phyloP scores from a whole-genome alignment of 2,797 vertebrate species.

The Prunella strophiata region DNA sequence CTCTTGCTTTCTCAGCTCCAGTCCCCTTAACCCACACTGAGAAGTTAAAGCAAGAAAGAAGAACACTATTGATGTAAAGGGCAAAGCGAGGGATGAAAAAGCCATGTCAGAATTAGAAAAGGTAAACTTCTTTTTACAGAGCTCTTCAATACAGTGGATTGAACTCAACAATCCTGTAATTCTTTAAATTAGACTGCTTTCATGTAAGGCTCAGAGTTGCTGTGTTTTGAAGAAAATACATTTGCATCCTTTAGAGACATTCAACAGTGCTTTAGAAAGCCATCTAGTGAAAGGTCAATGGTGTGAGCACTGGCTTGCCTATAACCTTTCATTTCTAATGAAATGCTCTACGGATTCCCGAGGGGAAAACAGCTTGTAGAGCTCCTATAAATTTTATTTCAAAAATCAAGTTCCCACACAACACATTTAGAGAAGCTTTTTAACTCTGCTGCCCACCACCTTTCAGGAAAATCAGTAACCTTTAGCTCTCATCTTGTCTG shows the following conservation, averaged over 20 bases:
- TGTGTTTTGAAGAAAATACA: conserved; percentile 19
- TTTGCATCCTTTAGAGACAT: conserved; percentile 27
- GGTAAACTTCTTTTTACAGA: not conserved
- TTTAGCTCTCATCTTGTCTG: not conserved
- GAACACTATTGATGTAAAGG: conserved; percentile 21
- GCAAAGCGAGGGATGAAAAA: conserved; percentile 5
- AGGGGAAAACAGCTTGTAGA: not conserved
- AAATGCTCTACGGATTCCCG: not conserved
- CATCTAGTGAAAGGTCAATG: conserved; percentile 9
- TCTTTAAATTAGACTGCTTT: conserved; percentile 31
- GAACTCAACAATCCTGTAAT: conserved; percentile 15
- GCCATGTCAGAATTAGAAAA: not conserved
- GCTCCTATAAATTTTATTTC: not conserved
- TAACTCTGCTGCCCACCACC: not conserved
- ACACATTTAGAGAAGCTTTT: not conserved
- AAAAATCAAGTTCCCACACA: not conserved
- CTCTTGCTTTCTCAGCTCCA: conserved; percentile 42
- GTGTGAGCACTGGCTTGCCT: not conserved
- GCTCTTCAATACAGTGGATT: not conserved
- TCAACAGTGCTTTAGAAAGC: conserved; percentile 3
- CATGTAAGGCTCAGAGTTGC: not conserved
- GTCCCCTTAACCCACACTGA: conserved; percentile 11
- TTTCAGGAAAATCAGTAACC: not conserved
- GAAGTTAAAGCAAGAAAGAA: conserved; percentile 21
- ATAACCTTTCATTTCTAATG: conserved; percentile 34